These are phyloP conservation scores for Rhinichthys klamathensis DNA, from an alignment of 2,113 vertebrate genomes.

Conservation along the genomic window DNA sequence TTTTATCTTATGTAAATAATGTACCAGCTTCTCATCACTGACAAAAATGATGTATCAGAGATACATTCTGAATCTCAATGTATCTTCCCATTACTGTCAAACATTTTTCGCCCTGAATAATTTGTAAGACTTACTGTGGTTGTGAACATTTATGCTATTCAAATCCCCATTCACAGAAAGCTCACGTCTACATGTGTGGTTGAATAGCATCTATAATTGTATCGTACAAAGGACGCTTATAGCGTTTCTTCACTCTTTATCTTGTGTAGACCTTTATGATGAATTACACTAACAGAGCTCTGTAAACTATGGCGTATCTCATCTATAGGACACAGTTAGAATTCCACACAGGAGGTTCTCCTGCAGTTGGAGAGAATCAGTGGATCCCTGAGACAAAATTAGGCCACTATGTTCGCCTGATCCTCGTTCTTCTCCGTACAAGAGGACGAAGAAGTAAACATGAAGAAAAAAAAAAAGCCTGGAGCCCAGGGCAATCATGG, in stretches of 20 bases:
- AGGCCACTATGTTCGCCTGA: constrained; percentile 44
- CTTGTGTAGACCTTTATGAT: constrained; percentile 8
- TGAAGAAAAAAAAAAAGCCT: constrained; percentile 15
- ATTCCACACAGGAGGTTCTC: constrained; percentile 32
- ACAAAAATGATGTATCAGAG: background rate
- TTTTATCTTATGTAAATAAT: background rate
- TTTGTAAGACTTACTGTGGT: constrained; percentile 1
- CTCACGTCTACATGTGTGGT: background rate
- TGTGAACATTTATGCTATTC: constrained; percentile 26
- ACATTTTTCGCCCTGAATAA: constrained; percentile 23
- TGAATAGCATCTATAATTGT: constrained; percentile 19
- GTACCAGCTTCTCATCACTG: background rate
- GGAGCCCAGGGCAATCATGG: constrained; percentile 47
- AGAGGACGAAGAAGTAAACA: constrained; percentile 17
- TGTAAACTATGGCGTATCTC: background rate
- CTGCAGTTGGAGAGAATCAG: constrained; percentile 11
- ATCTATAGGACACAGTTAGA: constrained; percentile 32
- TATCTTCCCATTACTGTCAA: background rate
- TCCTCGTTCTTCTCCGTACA: constrained; percentile 39
- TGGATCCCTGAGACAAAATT: constrained; percentile 40
- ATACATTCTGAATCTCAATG: constrained; percentile 9
- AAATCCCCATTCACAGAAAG: constrained; percentile 29
- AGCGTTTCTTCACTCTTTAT: constrained; percentile 22
- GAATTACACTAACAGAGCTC: constrained; percentile 30
- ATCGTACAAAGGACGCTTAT: constrained; percentile 8